Evolutionary conservation across 2,113 vertebrate genomes (phyloP).

Genomic region (Antidorcas marsupialis): DNA sequence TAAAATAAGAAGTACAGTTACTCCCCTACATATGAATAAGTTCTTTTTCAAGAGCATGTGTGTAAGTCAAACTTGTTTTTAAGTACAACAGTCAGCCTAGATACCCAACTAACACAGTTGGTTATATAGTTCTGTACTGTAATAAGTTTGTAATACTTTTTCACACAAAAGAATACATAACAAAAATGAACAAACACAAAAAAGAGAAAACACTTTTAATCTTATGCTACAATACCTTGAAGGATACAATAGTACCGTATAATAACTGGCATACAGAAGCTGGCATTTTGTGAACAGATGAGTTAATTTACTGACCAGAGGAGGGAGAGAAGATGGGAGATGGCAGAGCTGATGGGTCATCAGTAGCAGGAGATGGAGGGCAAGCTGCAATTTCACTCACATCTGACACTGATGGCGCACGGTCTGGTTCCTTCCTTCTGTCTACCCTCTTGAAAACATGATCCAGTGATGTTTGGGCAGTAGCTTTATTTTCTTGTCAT

Average conservation of each 20-base stretch:
- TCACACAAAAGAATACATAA: not conserved
- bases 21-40: not conserved
- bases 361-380: not conserved
- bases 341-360: not conserved
- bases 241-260: not conserved
- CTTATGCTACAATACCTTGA: not conserved
- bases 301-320: not conserved
- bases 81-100: not conserved
- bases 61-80: not conserved
- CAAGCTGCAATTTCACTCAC: not conserved
- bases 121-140: not conserved
- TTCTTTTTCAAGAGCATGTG: not conserved
- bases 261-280: not conserved
- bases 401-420: not conserved
- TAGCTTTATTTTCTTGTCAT: not conserved
- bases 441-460: not conserved
- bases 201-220: not conserved
- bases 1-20: not conserved
- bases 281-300: not conserved
- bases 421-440: not conserved
- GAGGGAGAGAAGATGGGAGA: not conserved
- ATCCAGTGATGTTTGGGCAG: not conserved
- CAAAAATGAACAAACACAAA: not conserved
- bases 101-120: not conserved
- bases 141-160: not conserved